These are phyloP conservation scores for Strigamia maritima DNA, from an alignment of 2,888 invertebrate species.

Conservation along the genomic window DNA sequence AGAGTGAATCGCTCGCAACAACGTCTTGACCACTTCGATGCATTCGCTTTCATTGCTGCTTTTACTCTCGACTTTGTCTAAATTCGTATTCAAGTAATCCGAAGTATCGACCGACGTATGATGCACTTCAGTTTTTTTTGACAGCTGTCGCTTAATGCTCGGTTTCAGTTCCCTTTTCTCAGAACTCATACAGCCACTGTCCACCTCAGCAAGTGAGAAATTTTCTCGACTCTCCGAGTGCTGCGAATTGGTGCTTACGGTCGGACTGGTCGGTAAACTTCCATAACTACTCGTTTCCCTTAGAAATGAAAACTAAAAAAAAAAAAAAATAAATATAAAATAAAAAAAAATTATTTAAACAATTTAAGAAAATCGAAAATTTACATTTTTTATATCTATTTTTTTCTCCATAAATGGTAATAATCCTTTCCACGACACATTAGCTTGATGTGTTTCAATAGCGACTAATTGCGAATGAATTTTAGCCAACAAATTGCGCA, in stretches of 20 bases:
- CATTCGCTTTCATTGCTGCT: constrained; percentile 39
- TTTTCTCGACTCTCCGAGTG: not conserved
- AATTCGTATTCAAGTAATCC: not conserved
- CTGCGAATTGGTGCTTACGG: not conserved
- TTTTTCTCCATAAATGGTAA: not conserved
- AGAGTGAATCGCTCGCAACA: constrained; percentile 18
- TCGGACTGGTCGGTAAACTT: constrained; percentile 31
- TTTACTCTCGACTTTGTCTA: constrained; percentile 34
- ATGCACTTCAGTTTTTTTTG: not conserved
- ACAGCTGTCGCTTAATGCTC: not conserved
- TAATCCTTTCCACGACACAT: not conserved
- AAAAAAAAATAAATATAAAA: not conserved
- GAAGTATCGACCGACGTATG: not conserved
- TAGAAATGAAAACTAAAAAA: not conserved
- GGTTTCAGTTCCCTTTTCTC: not conserved
- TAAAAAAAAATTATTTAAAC: not conserved
- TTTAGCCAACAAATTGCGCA: constrained; percentile 1
- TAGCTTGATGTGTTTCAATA: not conserved
- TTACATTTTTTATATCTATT: not conserved
- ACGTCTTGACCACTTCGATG: constrained; percentile 34
- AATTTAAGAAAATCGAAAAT: no score
- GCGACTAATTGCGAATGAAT: constrained; percentile 23
- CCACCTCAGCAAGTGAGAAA: not conserved
- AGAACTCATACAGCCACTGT: constrained; percentile 20
- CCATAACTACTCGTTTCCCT: not conserved